Base-by-base conservation (phyloP, 2,797 vertebrate species). In the Rhinoraja longicauda region DNA sequence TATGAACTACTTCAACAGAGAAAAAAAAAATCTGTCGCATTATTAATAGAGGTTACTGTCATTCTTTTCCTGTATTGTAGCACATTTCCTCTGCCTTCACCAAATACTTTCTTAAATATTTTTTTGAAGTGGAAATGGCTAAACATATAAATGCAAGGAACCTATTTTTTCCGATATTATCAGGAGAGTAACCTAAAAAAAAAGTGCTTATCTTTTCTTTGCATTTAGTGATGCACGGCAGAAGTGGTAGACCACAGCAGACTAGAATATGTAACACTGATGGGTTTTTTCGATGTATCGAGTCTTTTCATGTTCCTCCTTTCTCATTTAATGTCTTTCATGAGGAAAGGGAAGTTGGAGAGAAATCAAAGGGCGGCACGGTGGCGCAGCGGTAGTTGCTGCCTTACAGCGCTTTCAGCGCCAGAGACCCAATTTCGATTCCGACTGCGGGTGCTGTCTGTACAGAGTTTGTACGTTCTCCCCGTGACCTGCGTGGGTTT, bases 171-270 rank as follows among this genome's bases (percentile, higher is more conserved):
- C 88, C 67, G 88, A 72, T 91, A 72, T 75, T 92, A 92, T 73
- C 26, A 75, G 24, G 70, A 92, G 72, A 92, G 5, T 92, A 72
- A 75, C 67, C 39, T 92, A 75, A 92, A 92, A 91, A 92, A 92
- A 92, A 36, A 67, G 90, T 73, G 67, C 90, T 73, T 92, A 92
- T 73, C 67, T 91, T 70, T 73, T 84, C 36, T 91, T 75, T 73
- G 90, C 53, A 75, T 53, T 39, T 32, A 73, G 90, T 15, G 36
- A 75, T 6, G 29, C 70, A 24, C 67, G 29, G 90, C 70, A 92
- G 90, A 92, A 92, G 90, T 92, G 90, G 90, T 92, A 92, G 72
- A 92, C 90, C 90, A 92, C 90, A 92, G 36, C 29, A 13, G 90
- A 73, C 53, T 53, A 24, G 75, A 92, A 75, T 53, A 24, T 92